Base-by-base conservation (phyloP, 1,140 invertebrate genomes). In the Camponotus pennsylvanicus region DNA sequence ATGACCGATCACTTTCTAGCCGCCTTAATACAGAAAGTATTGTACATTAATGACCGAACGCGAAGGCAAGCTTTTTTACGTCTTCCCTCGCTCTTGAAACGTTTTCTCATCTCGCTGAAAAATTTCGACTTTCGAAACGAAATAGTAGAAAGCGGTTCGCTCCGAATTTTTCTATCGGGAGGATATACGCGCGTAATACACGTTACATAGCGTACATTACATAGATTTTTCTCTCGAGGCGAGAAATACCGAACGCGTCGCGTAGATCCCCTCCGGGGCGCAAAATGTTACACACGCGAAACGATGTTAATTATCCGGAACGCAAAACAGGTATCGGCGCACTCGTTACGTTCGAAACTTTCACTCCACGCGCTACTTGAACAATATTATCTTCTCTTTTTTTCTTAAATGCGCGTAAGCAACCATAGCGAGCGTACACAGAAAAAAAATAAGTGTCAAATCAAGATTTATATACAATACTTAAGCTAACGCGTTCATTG, bases 321-420 rank as follows among this genome's bases (percentile, higher is more conserved):
- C 77, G 80, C 67, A 82, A 89, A 91, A 87, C 91, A 80, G 85
- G 87, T 92, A 92, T 92, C 76, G 90, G 88, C 78, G 78, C 86
- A 75, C 76, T 90, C 86, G 87, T 89, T 91, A 90, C 83, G 91
- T 88, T 90, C 88, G 86, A 89, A 71, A 92, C 91, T 93, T 93
- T 92, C 90, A 93, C 92, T 92, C 86, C 87, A 88, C 85, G 87
- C 83, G 89, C 92, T 91, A 92, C 90, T 92, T 92, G 89, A 92
- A 91, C 84, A 86, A 88, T 90, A 86, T 85, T 88, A 90, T 89
- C 82, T 86, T 92, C 85, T 87, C 86, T 59, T 32, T 70, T 55
- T 67, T 57, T 55, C 34, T 86, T 78, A 78, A 86, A 71, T 70
- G 76, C 42, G 71, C 57, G 64, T 78, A 86, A 89, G 84, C 63